Evolutionary conservation across 1,140 invertebrate genomes (phyloP).

Genomic region (Grapholita molesta): DNA sequence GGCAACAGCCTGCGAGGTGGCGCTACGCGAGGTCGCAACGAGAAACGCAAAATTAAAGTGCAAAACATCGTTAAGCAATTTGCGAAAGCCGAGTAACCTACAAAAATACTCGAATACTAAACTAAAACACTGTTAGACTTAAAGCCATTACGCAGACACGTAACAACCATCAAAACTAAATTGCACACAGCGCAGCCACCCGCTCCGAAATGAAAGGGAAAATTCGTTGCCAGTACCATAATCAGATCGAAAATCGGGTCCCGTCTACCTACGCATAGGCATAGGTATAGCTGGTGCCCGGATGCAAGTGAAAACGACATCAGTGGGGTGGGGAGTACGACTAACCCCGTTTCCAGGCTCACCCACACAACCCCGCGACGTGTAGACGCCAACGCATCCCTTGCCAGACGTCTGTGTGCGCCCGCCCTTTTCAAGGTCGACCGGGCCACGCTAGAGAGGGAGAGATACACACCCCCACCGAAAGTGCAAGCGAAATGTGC

Average conservation of each 20-base stretch:
- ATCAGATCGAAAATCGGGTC: constrained; percentile 48
- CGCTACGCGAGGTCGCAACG: background rate
- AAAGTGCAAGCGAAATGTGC: constrained; percentile 72
- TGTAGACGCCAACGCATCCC: constrained; percentile 44
- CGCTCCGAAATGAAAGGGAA: constrained; percentile 22
- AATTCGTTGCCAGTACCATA: constrained; percentile 36
- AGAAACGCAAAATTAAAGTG: background rate
- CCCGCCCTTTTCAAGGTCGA: constrained; percentile 66
- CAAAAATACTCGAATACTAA: background rate
- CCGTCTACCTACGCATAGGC: constrained; percentile 24
- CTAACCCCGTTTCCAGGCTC: constrained; percentile 65
- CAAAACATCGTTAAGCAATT: constrained; percentile 4
- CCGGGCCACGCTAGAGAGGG: constrained; percentile 38
- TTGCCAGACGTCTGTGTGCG: constrained; percentile 40
- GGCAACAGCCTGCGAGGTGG: background rate
- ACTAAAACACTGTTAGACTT: background rate
- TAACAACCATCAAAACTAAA: constrained; percentile 16
- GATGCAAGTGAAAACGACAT: constrained; percentile 70
- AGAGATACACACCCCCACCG: constrained; percentile 45
- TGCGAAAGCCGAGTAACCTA: background rate
- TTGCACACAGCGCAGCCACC: constrained; percentile 4
- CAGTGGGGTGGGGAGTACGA: constrained; percentile 44
- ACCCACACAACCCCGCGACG: constrained; percentile 39
- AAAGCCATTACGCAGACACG: background rate
- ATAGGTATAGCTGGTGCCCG: constrained; percentile 34